Evolutionary conservation across 2,797 vertebrate genomes (phyloP).

Genomic region (Sylvilagus floridanus): DNA sequence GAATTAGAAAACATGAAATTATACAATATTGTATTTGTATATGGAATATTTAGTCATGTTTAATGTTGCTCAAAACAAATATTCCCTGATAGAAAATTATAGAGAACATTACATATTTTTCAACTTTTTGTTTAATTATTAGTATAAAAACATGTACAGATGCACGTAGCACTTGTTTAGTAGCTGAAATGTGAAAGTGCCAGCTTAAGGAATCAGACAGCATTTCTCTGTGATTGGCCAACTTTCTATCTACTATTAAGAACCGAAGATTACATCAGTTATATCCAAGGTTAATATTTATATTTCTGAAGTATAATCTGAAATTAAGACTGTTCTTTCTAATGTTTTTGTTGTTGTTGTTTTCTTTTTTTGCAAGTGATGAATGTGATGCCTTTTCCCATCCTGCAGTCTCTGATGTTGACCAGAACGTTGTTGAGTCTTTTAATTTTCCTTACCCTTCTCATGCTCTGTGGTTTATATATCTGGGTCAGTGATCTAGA

Average conservation of each 20-base stretch:
- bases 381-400: not conserved
- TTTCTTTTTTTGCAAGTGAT: not conserved
- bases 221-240: not conserved
- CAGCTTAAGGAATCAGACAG: not conserved
- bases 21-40: not conserved
- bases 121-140: slow-evolving; percentile 34
- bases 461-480: not conserved
- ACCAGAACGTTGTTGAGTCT: not conserved
- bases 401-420: not conserved
- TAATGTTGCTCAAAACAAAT: not conserved
- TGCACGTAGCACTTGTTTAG: not conserved
- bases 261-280: not conserved
- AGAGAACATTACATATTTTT: not conserved
- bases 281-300: not conserved
- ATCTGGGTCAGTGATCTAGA: not conserved
- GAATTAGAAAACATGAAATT: slow-evolving; percentile 36
- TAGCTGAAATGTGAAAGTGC: not conserved
- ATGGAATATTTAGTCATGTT: slow-evolving; percentile 29
- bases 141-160: not conserved
- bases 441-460: not conserved
- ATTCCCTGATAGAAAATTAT: not conserved
- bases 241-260: not conserved
- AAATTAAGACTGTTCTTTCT: too few species aligned
- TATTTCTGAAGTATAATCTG: not conserved
- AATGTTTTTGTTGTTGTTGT: too few species aligned